Percentiles rank a stretch among this genome's conserved stretches.
phyloP scores from a whole-genome alignment of 2,888 invertebrate species.

The Schizaphis graminum region DNA sequence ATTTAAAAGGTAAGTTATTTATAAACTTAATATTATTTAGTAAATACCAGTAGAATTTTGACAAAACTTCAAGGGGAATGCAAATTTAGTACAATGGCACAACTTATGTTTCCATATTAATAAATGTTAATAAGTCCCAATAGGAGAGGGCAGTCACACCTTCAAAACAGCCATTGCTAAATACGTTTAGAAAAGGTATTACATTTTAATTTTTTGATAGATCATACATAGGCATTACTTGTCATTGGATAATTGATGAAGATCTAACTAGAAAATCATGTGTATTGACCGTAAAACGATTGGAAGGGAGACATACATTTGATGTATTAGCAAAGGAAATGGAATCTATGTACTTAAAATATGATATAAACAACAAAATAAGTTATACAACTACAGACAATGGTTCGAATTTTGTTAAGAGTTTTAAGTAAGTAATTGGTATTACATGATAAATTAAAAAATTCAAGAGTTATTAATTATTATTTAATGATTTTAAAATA shows the following conservation, averaged over 20 bases:
- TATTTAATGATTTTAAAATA: no score
- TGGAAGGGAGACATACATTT: slow-evolving; percentile 19
- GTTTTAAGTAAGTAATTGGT: slow-evolving; percentile 38
- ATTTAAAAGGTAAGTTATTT: slow-evolving; percentile 39
- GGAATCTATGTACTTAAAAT: slow-evolving; percentile 20
- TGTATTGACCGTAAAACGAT: slow-evolving; percentile 10
- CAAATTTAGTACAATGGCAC: not conserved
- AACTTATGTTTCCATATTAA: not conserved
- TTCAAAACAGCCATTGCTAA: not conserved
- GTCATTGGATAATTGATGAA: slow-evolving; percentile 24
- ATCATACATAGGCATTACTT: slow-evolving; percentile 34
- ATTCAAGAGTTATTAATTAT: no score
- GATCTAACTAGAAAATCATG: slow-evolving; percentile 24
- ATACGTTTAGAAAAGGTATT: not conserved
- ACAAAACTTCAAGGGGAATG: not conserved
- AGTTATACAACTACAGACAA: slow-evolving; percentile 37
- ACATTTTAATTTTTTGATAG: not conserved
- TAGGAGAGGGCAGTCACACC: not conserved
- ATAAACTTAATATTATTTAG: no score
- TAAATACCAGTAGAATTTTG: no score
- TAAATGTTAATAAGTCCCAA: not conserved
- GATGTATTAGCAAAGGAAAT: slow-evolving; percentile 32
- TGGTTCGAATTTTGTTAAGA: slow-evolving; percentile 24
- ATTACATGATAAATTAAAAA: no score
- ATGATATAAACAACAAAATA: slow-evolving; percentile 3